Conservation (phyloP, 2,888 invertebrate genomes). For the Escarpia spicata region DNA sequence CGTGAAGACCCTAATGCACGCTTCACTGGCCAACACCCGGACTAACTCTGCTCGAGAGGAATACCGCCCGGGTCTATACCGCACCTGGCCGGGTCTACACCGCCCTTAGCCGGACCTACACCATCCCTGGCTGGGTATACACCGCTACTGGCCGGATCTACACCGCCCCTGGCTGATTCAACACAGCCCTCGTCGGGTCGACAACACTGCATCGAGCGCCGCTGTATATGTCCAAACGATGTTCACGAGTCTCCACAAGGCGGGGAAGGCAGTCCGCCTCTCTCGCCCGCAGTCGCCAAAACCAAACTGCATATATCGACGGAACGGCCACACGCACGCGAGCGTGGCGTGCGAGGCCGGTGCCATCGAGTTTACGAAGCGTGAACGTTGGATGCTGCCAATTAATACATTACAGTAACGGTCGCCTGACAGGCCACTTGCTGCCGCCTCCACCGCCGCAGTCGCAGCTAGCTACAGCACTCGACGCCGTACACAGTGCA, state of each 20-base stretch:
- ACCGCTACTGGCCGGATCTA: too few species aligned
- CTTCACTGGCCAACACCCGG: neutral
- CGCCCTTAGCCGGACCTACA: too few species aligned
- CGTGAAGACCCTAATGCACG: too few species aligned
- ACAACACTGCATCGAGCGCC: neutral
- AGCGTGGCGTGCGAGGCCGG: constrained; percentile 25
- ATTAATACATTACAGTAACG: neutral
- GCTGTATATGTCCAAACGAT: neutral
- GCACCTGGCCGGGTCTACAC: too few species aligned
- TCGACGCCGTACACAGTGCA: neutral
- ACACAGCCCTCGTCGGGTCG: neutral
- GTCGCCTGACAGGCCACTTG: neutral
- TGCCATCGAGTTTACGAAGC: constrained; percentile 25
- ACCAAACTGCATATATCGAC: constrained; percentile 16
- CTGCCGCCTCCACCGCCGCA: neutral
- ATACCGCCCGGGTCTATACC: neutral
- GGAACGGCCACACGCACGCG: neutral
- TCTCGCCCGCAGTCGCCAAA: neutral
- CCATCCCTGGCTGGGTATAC: too few species aligned
- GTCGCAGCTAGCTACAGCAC: neutral
- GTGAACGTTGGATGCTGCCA: neutral
- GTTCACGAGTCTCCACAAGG: neutral
- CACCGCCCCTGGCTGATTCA: neutral
- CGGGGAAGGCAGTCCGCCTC: neutral
- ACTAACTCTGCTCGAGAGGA: neutral